Evolutionary conservation across 2,888 invertebrate genomes (phyloP).

Genomic region (Heliconius cydno): DNA sequence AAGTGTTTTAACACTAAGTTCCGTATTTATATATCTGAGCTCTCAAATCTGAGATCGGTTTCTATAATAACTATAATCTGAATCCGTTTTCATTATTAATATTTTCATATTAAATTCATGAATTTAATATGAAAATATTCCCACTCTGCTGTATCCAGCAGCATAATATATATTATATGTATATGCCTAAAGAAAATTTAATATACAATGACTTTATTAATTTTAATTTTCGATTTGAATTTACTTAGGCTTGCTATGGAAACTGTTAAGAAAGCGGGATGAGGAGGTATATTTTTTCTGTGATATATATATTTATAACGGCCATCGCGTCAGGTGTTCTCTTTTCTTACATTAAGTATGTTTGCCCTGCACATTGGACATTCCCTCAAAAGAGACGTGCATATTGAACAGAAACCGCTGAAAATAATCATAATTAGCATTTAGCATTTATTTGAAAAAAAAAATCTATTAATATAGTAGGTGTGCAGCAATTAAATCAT

Average conservation of each 20-base stretch:
- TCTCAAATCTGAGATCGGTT: too few species aligned
- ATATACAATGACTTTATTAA: not conserved
- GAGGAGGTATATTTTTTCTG: not conserved
- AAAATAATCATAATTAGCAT: constrained; percentile 55
- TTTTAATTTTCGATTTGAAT: constrained; percentile 12
- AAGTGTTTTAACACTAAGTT: not conserved
- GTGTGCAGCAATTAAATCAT: too few species aligned
- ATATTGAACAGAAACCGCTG: constrained; percentile 92
- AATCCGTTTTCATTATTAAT: too few species aligned
- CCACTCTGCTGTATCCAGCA: too few species aligned
- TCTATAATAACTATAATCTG: too few species aligned
- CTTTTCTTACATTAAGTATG: constrained; percentile 58
- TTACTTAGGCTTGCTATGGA: constrained; percentile 15
- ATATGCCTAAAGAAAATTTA: not conserved
- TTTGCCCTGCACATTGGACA: constrained; percentile 93
- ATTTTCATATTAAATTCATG: too few species aligned
- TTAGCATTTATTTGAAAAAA: not conserved
- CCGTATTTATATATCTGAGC: not conserved
- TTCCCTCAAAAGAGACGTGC: constrained; percentile 89
- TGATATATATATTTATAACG: constrained; percentile 9
- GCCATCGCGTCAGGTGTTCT: constrained; percentile 55
- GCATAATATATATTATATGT: too few species aligned
- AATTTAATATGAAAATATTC: too few species aligned
- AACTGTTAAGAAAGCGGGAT: constrained; percentile 2
- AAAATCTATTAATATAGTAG: too few species aligned